Base-by-base conservation (phyloP, 2,113 vertebrate species). In the Calyptomena viridis region DNA sequence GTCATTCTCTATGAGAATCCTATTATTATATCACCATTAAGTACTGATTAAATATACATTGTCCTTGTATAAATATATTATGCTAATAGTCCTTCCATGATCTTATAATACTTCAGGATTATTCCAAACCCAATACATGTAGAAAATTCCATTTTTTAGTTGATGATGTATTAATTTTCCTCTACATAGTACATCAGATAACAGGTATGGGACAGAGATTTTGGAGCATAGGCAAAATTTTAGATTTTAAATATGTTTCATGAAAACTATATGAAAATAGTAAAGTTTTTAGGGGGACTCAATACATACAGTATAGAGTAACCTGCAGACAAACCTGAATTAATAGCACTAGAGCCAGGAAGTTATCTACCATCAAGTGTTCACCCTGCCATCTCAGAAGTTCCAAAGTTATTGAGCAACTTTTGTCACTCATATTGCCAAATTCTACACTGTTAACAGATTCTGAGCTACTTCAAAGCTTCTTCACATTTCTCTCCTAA, bases 11-110 rank as follows among this genome's bases (percentile, higher is more conserved):
- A 68, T 56, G 52, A 69, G 47, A 93, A 92, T 68, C 73, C 68
- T 95, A 94, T 94, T 95, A 95, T 95, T 96, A 94, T 92, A 96
- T 92, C 93, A 87, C 60, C 60, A 95, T 95, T 95, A 93, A 90
- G 39, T 84, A 89, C 68, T 92, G 64, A 95, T 95, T 94, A 96
- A 97, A 95, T 89, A 94, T 92, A 68, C 64, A 90, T 89, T 81
- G 91, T 89, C 86, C 60, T 94, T 92, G 68, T 90, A 94, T 87
- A 95, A 96, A 93, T 95, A 92, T 71, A 89, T 90, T 89, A 94
- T 89, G 83, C 22, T 96, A 93, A 93, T 93, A 84, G 77, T 63
- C 56, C 33, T 94, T 90, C 47, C 64, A 93, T 92, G 86, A 81
- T 90, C 64, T 94, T 81, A 81, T 89, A 93, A 90, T 84, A 75